These are phyloP conservation scores for Nephrotoma appendiculata DNA, from an alignment of 2,888 invertebrate species.

Conservation along the genomic window DNA sequence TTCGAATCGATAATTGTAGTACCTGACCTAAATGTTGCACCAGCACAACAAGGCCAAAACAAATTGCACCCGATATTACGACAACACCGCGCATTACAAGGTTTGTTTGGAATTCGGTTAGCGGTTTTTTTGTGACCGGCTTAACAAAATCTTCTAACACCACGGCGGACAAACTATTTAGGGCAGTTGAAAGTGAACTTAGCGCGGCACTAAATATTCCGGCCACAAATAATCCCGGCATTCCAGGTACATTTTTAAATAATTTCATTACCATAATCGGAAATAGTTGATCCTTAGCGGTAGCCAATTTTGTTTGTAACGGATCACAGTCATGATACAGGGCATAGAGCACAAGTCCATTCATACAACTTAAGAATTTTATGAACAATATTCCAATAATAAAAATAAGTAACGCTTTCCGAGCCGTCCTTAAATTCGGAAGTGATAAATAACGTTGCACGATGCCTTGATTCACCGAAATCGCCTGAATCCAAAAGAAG, in stretches of 20 bases:
- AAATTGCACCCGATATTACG: slow-evolving; percentile 47
- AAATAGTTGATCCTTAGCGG: slow-evolving; percentile 64
- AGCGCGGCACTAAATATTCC: slow-evolving; percentile 22
- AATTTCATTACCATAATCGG: slow-evolving; percentile 77
- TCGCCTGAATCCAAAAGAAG: slow-evolving; percentile 58
- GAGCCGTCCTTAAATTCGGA: slow-evolving; percentile 39
- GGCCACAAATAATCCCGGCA: slow-evolving; percentile 78
- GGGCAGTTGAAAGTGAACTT: not conserved
- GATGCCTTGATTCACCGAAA: slow-evolving; percentile 70
- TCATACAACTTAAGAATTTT: not conserved
- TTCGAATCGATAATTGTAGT: slow-evolving; percentile 43
- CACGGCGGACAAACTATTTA: not conserved
- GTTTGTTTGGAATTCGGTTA: slow-evolving; percentile 37
- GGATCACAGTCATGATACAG: slow-evolving; percentile 49
- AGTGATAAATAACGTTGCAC: slow-evolving; percentile 70
- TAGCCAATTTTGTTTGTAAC: slow-evolving; percentile 57
- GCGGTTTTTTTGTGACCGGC: slow-evolving; percentile 41
- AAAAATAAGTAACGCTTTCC: slow-evolving; percentile 38
- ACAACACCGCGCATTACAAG: slow-evolving; percentile 53
- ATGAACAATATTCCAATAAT: slow-evolving; percentile 37
- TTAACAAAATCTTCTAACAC: slow-evolving; percentile 55
- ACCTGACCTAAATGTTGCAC: slow-evolving; percentile 64
- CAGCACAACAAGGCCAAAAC: slow-evolving; percentile 48
- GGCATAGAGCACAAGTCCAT: not conserved
- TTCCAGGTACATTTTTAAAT: slow-evolving; percentile 57